A percentile compares a stretch with the other conserved stretches of the same genome.
Evolutionary conservation across 2,113 vertebrate genomes (phyloP).

Genomic region (Rhabdornis inornatus): DNA sequence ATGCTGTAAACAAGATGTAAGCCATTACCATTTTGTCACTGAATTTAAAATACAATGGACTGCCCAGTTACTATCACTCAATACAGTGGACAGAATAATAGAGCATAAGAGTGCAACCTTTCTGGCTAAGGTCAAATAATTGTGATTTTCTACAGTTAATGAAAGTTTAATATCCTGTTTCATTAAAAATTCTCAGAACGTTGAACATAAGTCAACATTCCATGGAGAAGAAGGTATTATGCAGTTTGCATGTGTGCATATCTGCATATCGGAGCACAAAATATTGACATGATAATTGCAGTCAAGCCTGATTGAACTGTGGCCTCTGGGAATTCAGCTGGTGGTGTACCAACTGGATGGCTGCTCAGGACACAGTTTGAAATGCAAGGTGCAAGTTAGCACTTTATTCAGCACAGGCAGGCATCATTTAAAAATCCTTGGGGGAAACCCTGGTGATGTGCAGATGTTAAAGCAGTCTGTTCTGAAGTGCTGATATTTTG

Average conservation of each 20-base stretch:
- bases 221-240: conserved; percentile 81
- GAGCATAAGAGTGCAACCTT: conserved; percentile 16
- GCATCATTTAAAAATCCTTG: conserved; percentile 90
- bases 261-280: conserved; percentile 86
- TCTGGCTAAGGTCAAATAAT: conserved; percentile 69
- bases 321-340: conserved; percentile 87
- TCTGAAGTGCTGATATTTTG: conserved; percentile 78
- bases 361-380: conserved; percentile 92
- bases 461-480: conserved; percentile 86
- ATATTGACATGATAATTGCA: conserved; percentile 99
- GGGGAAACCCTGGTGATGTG: conserved; percentile 82
- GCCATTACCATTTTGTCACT: not conserved
- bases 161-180: conserved; percentile 75
- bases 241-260: conserved; percentile 83
- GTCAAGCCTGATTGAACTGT: conserved; percentile 85
- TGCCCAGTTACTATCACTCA: not conserved
- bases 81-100: conserved; percentile 8
- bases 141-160: conserved; percentile 68
- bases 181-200: conserved; percentile 79
- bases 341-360: conserved; percentile 90
- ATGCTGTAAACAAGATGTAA: not conserved
- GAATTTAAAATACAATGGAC: not conserved
- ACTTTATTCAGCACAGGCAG: conserved; percentile 85
- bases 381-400: conserved; percentile 88
- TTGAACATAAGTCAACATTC: conserved; percentile 80